phyloP scores from a whole-genome alignment of 1,140 invertebrate genomes.

The Pararge aegeria region DNA sequence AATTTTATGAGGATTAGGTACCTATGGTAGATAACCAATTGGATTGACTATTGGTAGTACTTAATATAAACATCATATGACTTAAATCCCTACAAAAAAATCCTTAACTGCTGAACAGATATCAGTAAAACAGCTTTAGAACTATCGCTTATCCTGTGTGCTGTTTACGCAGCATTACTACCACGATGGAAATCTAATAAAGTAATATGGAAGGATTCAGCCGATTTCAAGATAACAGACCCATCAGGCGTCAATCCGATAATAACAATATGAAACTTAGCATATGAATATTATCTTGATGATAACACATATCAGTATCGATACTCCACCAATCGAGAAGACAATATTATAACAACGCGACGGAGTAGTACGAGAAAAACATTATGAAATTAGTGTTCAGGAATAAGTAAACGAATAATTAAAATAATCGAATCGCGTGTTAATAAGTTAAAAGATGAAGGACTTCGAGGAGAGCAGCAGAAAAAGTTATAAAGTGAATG shows the following conservation, averaged over 20 bases:
- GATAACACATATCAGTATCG: slow-evolving; percentile 7
- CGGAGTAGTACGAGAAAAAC: neutral
- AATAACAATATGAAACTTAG: slow-evolving; percentile 4
- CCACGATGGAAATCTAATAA: no score
- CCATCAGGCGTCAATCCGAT: slow-evolving; percentile 6
- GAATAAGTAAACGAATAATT: neutral
- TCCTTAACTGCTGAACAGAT: no score
- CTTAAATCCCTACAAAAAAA: no score
- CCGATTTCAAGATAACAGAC: neutral
- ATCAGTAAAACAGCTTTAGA: no score
- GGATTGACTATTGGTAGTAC: no score
- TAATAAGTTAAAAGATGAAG: slow-evolving; percentile 16
- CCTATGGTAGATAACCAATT: no score
- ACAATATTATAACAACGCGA: neutral
- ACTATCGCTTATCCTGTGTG: no score
- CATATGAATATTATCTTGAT: slow-evolving; percentile 5
- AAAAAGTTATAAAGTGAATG: slow-evolving; percentile 36
- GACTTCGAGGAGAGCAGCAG: slow-evolving; percentile 28
- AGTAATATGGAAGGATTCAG: neutral
- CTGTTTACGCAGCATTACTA: no score
- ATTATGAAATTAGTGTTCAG: neutral
- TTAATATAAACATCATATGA: no score
- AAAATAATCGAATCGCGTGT: neutral
- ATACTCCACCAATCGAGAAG: neutral
- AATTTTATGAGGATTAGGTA: no score